Percentiles rank a stretch among this genome's conserved stretches.
These are phyloP conservation scores for Dysdera silvatica DNA, from an alignment of 1,140 invertebrate species.

Conservation along the genomic window DNA sequence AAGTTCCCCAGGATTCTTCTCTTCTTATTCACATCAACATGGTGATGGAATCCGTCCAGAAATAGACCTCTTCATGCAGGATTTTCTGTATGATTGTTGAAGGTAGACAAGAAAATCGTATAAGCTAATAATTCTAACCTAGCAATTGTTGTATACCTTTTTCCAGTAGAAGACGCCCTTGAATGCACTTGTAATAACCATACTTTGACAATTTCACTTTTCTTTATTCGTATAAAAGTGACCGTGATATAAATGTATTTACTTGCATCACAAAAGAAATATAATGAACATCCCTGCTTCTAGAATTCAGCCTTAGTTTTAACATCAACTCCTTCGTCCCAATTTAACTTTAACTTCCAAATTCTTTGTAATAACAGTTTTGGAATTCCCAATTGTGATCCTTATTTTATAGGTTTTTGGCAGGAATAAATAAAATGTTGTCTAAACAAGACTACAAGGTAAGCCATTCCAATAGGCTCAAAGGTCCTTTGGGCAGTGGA, in stretches of 20 bases:
- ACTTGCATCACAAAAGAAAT: conserved; percentile 16
- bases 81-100: conserved; percentile 1
- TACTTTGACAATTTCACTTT: conserved; percentile 14
- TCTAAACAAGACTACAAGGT: background rate
- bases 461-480: conserved; percentile 8
- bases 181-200: conserved; percentile 13
- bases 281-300: background rate
- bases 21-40: conserved; percentile 3
- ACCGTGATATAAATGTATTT: background rate
- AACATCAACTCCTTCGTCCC: background rate
- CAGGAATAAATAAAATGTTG: too few relatives aligned
- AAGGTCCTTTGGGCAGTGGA: conserved; percentile 5
- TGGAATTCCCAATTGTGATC: too few relatives aligned
- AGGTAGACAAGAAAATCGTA: conserved; percentile 7
- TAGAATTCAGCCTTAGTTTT: background rate
- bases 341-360: background rate
- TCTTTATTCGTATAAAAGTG: conserved; percentile 9
- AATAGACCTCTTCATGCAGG: background rate
- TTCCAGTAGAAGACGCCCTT: conserved; percentile 14
- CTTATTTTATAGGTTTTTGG: too few relatives aligned
- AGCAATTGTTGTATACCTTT: conserved; percentile 6
- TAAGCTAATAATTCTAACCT: too few relatives aligned
- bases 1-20: background rate
- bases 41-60: conserved; percentile 3
- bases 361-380: conserved; percentile 8